Evolutionary conservation across 2,888 invertebrate genomes (phyloP), one percentile per base, ranked within the genome.

Genomic region (Drosophila mimica): DNA sequence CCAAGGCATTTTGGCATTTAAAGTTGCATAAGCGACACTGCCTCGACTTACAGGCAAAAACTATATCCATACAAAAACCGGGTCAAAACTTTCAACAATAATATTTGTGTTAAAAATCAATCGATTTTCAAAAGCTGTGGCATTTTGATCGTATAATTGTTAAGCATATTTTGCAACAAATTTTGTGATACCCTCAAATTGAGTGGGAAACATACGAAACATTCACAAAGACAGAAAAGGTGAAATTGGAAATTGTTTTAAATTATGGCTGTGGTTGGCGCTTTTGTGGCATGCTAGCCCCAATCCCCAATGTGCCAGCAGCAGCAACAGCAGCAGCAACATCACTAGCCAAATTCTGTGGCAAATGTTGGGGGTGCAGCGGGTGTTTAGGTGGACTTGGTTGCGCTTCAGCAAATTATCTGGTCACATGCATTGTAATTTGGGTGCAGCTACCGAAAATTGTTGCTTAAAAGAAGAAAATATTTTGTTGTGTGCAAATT

Each of bases 241-340:
- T 43, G 53, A 54, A 33, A 67, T 75, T 77, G 72, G 72, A 83
- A 84, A 84, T 83, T 86, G 81, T 89, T 89, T 89, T 74, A 84
- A 84, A 84, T 84, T 89, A 84, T 87, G 77, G 58, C 54, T 67
- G 71, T 62, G 79, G 71, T 65, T 62, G 61, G 51, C 33, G 38
- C 36, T 60, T 52, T 31, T 64, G 71, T 25, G 70, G 71, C 54
- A 54, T 76, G 58, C 79, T 82, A 88, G 76, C 70, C 74, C 64
- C 79, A 85, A 82, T 60, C 70, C 70, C 65, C 74, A 83, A 83
- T 57, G 70, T 83, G 87, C 75, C 89, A 88, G 73, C 53, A 61
- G 49, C 76, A 70, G 69, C 40, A 52, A 3, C 52, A 25, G 17
- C 43, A 20, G 40, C 40, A 40, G 11, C 11, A 43, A 43, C n/a